Evolutionary conservation across 2,888 invertebrate species (phyloP).

Genomic region (Lepidonotus clava): DNA sequence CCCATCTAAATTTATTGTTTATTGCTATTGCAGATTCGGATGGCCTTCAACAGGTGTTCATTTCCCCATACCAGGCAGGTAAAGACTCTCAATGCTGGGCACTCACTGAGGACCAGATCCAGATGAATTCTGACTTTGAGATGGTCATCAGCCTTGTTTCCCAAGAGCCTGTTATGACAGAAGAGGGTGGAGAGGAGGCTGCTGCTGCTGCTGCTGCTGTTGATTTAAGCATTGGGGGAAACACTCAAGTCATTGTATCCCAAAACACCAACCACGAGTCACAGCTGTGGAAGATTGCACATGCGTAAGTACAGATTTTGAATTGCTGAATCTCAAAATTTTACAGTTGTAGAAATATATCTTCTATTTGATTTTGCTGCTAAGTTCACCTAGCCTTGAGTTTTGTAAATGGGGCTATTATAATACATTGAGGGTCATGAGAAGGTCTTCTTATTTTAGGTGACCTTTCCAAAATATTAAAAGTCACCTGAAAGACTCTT

Average conservation of each 20-base stretch:
- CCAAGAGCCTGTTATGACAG: no score
- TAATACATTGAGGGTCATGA: no score
- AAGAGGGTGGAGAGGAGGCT: neutral
- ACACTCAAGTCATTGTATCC: neutral
- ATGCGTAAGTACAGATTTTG: neutral
- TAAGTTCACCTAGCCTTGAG: no score
- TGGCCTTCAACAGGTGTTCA: neutral
- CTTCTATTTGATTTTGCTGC: no score
- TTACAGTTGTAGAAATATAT: neutral
- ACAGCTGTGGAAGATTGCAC: neutral
- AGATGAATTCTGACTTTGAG: constrained; percentile 1
- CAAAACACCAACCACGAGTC: constrained; percentile 15
- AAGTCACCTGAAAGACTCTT: no score
- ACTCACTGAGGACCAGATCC: constrained; percentile 4
- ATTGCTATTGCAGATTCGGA: neutral
- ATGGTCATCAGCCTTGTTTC: constrained; percentile 12
- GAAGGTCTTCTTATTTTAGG: no score
- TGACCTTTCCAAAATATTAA: no score
- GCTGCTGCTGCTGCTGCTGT: neutral
- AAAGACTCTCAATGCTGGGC: constrained; percentile 24
- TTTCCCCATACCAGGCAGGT: neutral
- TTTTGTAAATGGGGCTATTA: no score
- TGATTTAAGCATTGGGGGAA: neutral
- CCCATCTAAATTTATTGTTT: neutral
- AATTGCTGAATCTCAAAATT: neutral